Percentiles rank a stretch among this genome's conserved stretches.
These are phyloP conservation scores for Drosophila kepulauana DNA, from an alignment of 1,140 invertebrate genomes.

Conservation along the genomic window DNA sequence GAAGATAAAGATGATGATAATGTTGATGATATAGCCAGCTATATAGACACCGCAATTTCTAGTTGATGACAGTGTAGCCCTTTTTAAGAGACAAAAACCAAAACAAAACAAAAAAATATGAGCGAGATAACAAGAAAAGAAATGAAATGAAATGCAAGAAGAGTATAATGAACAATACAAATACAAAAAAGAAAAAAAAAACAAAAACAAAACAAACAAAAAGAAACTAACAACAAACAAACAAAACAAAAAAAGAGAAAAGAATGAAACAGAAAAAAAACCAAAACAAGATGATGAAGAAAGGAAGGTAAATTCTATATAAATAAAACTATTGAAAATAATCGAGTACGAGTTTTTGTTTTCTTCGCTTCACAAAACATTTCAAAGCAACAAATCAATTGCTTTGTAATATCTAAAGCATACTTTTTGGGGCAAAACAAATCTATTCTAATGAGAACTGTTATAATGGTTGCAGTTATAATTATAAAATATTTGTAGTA, in stretches of 20 bases:
- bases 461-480: too few species aligned
- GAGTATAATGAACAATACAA: slow-evolving; percentile 79
- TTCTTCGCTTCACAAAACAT: not conserved
- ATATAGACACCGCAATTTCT: slow-evolving; percentile 86
- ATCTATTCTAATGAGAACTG: too few species aligned
- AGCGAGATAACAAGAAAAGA: slow-evolving; percentile 37
- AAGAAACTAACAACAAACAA: slow-evolving; percentile 49
- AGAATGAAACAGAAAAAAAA: slow-evolving; percentile 26
- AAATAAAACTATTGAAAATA: slow-evolving; percentile 82
- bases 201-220: slow-evolving; percentile 82
- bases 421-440: not conserved
- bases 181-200: slow-evolving; percentile 85
- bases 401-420: not conserved
- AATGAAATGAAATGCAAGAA: slow-evolving; percentile 84
- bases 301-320: slow-evolving; percentile 85
- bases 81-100: slow-evolving; percentile 26
- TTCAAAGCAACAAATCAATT: not conserved
- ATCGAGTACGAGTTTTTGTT: slow-evolving; percentile 34
- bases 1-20: not conserved
- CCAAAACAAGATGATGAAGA: slow-evolving; percentile 73
- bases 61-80: slow-evolving; percentile 63
- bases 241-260: slow-evolving; percentile 31
- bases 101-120: not conserved
- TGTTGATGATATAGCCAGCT: slow-evolving; percentile 60
- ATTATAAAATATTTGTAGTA: too few species aligned